Conservation (phyloP, 2,888 invertebrate species). For the Aphelenchoides bicaudatus region DNA sequence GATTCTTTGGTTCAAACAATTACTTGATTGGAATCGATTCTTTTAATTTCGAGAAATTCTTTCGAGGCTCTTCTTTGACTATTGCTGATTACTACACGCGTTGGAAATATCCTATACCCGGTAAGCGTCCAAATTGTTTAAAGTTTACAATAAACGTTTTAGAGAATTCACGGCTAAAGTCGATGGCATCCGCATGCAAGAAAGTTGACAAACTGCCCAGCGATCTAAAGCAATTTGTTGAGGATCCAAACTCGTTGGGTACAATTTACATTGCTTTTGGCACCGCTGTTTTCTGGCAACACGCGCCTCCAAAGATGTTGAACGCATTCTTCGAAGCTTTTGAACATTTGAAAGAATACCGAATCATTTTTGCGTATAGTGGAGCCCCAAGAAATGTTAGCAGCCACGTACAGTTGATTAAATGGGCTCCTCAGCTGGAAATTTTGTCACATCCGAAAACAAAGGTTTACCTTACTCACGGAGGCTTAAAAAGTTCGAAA, state of each 20-base stretch:
- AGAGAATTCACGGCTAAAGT: too few species aligned
- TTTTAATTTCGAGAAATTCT: neutral
- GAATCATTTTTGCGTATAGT: conserved; percentile 29
- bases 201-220: neutral
- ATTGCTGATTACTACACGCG: conserved; percentile 4
- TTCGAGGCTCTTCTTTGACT: neutral
- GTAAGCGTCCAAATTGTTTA: too few species aligned
- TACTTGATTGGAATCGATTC: neutral
- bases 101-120: neutral
- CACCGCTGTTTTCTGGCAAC: conserved; percentile 24
- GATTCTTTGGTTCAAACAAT: neutral
- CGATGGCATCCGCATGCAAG: conserved; percentile 28
- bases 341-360: conserved; percentile 22
- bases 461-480: conserved; percentile 25
- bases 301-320: conserved; percentile 20
- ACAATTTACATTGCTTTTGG: conserved; percentile 29
- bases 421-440: conserved; percentile 36
- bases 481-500: conserved; percentile 34
- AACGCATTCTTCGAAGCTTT: conserved; percentile 26
- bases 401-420: conserved; percentile 23
- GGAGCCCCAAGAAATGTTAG: conserved; percentile 3
- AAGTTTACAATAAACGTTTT: conserved; percentile 25
- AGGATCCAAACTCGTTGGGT: conserved; percentile 28
- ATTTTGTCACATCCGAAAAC: conserved; percentile 31
- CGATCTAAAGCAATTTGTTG: conserved; percentile 29